Evolutionary conservation across 2,888 invertebrate genomes (phyloP).

Genomic region (Ypsolopha scabrella): DNA sequence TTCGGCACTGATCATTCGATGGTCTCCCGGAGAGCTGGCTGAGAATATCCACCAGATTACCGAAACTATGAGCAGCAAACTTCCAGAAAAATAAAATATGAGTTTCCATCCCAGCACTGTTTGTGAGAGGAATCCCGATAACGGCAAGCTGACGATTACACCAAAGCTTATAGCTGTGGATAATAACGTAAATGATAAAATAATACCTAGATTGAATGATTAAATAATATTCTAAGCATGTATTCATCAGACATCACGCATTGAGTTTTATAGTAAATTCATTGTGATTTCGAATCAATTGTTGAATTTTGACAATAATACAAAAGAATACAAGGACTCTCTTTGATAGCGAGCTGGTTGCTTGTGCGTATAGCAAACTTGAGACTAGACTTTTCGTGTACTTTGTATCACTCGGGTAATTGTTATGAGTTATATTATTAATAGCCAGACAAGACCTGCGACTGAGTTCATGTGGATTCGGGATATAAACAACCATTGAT

Average conservation of each 20-base stretch:
- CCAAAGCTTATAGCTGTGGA: neutral
- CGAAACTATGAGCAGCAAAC: neutral
- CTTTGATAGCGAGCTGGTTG: too few relatives aligned
- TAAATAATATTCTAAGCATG: neutral
- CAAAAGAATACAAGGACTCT: too few relatives aligned
- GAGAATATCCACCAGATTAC: conserved; percentile 1
- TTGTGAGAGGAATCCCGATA: conserved; percentile 19
- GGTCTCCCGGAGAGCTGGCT: conserved; percentile 1
- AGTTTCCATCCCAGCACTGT: conserved; percentile 2
- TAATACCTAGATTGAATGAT: neutral
- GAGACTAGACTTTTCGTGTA: too few relatives aligned
- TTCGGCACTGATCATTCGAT: neutral
- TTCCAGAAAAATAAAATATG: conserved; percentile 1
- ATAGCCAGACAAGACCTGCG: too few relatives aligned
- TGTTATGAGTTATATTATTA: too few relatives aligned
- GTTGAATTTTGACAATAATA: too few relatives aligned
- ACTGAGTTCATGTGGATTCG: too few relatives aligned
- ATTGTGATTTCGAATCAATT: neutral
- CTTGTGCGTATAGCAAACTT: too few relatives aligned
- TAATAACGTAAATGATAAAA: neutral
- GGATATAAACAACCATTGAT: too few relatives aligned
- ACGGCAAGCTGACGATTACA: neutral
- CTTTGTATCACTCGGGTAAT: too few relatives aligned
- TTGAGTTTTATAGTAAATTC: neutral
- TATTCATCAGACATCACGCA: neutral